These are phyloP conservation scores for Drosophila atripex DNA, from an alignment of 2,888 invertebrate species.

Conservation along the genomic window DNA sequence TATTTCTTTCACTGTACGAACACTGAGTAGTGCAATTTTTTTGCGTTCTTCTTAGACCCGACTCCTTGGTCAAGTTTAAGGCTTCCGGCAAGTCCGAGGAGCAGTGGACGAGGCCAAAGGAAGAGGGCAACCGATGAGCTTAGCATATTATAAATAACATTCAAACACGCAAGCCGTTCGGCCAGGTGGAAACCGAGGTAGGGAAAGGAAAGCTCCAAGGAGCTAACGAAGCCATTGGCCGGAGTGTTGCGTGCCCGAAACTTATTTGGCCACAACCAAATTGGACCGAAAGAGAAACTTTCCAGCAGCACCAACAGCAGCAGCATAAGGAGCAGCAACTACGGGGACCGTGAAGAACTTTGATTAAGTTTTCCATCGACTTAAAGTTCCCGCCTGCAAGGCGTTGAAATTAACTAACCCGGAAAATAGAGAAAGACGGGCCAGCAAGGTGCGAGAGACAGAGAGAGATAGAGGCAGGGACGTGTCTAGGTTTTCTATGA, in stretches of 20 bases:
- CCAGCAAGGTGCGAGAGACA: neutral
- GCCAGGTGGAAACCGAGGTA: conserved; percentile 50
- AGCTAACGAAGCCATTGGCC: conserved; percentile 59
- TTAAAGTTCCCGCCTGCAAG: conserved; percentile 64
- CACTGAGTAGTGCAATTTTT: neutral
- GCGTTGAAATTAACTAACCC: conserved; percentile 66
- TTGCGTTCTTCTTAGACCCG: conserved; percentile 14
- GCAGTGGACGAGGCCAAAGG: conserved; percentile 11
- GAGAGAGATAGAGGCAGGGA: conserved; percentile 44
- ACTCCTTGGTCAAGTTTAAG: conserved; percentile 65
- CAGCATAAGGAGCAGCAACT: conserved; percentile 13
- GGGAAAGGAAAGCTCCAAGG: conserved; percentile 44
- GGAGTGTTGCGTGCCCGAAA: conserved; percentile 60
- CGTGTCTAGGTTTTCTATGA: conserved; percentile 62
- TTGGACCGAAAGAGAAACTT: conserved; percentile 34
- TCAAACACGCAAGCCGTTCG: conserved; percentile 73
- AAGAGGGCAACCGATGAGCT: conserved; percentile 14
- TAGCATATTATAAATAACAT: conserved; percentile 71
- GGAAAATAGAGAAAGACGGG: conserved; percentile 34
- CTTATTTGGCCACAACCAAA: conserved; percentile 36
- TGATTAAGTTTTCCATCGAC: conserved; percentile 72
- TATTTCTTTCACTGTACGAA: conserved; percentile 7
- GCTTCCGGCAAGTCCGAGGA: conserved; percentile 27
- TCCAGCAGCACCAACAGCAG: conserved; percentile 10
- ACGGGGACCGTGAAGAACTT: conserved; percentile 53